Percentiles rank a stretch among this genome's conserved stretches.
Evolutionary conservation across 2,888 invertebrate species (phyloP).

Genomic region (Rhagonycha lutea): DNA sequence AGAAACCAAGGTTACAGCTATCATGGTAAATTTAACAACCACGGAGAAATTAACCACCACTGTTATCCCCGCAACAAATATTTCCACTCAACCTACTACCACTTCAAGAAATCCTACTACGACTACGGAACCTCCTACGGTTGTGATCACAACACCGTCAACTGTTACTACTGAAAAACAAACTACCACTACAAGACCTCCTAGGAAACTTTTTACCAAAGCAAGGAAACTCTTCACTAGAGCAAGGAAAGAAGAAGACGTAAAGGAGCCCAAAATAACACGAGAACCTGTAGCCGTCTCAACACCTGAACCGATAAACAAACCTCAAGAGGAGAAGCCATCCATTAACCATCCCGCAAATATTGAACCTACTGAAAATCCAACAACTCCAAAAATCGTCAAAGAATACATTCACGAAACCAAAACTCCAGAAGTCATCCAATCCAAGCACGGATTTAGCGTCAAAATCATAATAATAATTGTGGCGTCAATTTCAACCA

Average conservation of each 20-base stretch:
- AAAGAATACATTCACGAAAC: not conserved
- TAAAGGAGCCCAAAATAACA: not conserved
- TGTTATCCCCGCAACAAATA: not conserved
- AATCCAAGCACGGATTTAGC: not conserved
- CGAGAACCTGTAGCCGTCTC: not conserved
- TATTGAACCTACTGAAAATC: not conserved
- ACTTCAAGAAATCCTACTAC: not conserved
- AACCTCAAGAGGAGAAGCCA: not conserved
- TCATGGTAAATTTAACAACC: not conserved
- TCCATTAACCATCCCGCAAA: not conserved
- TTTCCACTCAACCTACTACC: not conserved
- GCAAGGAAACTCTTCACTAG: not conserved
- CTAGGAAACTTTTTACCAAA: conserved; percentile 9
- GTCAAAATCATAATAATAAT: conserved; percentile 7
- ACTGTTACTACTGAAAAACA: not conserved
- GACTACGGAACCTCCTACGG: not conserved
- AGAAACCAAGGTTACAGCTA: not conserved
- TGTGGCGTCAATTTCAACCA: not conserved
- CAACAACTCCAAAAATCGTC: not conserved
- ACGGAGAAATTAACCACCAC: not conserved
- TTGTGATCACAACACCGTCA: not conserved
- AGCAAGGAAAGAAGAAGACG: not conserved
- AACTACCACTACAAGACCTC: conserved; percentile 4
- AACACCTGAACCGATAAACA: not conserved
- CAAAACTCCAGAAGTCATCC: not conserved